Conservation (phyloP, 2,113 vertebrate species). For the Pelmatolapia mariae region DNA sequence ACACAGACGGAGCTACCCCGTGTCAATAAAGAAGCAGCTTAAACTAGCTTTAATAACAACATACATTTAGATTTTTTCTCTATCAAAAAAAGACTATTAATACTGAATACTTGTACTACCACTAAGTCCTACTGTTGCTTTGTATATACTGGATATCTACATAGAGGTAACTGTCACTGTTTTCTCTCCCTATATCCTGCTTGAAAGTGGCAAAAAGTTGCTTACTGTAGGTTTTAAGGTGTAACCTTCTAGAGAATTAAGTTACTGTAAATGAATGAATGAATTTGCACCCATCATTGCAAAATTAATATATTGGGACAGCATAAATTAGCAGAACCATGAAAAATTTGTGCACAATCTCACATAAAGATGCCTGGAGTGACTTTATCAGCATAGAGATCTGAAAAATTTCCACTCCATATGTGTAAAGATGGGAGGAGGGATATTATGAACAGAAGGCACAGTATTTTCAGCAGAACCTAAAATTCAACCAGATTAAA, state of each 20-base stretch:
- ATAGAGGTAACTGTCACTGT: background rate
- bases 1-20: background rate
- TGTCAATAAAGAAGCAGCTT: background rate
- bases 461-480: background rate
- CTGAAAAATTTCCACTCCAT: background rate
- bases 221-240: background rate
- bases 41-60: background rate
- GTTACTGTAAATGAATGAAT: background rate
- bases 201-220: background rate
- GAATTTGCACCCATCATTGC: background rate
- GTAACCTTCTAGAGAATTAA: background rate
- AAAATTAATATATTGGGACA: background rate
- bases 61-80: background rate
- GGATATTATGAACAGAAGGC: background rate
- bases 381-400: background rate
- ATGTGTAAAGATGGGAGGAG: background rate
- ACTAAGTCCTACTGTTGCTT: background rate
- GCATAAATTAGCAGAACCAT: background rate
- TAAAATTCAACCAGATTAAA: background rate
- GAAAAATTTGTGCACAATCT: background rate
- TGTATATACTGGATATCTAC: background rate
- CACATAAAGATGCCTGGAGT: background rate
- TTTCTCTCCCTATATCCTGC: background rate
- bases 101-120: background rate
- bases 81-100: background rate